Percentiles rank a stretch among this genome's conserved stretches.
These are phyloP conservation scores for Calyptommatus sinebrachiatus DNA, from an alignment of 2,113 vertebrate species.

Conservation along the genomic window DNA sequence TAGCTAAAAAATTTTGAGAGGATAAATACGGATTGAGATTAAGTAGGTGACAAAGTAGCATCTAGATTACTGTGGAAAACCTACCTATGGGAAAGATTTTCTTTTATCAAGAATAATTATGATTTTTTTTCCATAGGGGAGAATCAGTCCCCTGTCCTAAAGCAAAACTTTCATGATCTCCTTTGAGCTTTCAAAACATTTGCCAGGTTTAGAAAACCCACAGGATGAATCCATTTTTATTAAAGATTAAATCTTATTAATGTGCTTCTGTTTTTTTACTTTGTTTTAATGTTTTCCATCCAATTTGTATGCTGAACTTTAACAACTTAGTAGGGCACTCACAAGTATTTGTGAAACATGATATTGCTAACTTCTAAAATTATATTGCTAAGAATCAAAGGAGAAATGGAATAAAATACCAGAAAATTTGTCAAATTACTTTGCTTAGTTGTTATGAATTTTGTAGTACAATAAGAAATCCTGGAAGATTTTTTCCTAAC, in stretches of 20 bases:
- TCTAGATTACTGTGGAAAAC: constrained; percentile 22
- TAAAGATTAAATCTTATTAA: constrained; percentile 38
- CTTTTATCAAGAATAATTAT: constrained; percentile 50
- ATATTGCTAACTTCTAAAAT: constrained; percentile 38
- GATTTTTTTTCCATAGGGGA: constrained; percentile 34
- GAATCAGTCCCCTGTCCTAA: constrained; percentile 49
- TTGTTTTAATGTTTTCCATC: constrained; percentile 60
- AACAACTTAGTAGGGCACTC: constrained; percentile 7
- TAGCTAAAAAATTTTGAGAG: constrained; percentile 6
- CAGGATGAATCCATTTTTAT: constrained; percentile 37
- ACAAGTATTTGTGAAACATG: constrained; percentile 9
- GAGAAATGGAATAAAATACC: not conserved
- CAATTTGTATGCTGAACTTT: constrained; percentile 47
- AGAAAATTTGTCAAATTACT: constrained; percentile 24
- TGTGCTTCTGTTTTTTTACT: constrained; percentile 44
- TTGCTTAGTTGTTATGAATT: constrained; percentile 27
- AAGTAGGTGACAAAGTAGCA: constrained; percentile 18
- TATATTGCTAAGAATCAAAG: constrained; percentile 42
- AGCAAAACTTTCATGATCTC: constrained; percentile 63
- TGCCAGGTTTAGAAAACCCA: constrained; percentile 42
- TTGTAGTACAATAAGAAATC: constrained; percentile 22
- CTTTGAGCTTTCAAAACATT: constrained; percentile 57
- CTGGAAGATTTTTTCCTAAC: not conserved
- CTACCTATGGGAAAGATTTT: constrained; percentile 50
- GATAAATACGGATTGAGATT: constrained; percentile 14